Evolutionary conservation across 2,113 vertebrate species (phyloP).

Genomic region (Asarcornis scutulata): DNA sequence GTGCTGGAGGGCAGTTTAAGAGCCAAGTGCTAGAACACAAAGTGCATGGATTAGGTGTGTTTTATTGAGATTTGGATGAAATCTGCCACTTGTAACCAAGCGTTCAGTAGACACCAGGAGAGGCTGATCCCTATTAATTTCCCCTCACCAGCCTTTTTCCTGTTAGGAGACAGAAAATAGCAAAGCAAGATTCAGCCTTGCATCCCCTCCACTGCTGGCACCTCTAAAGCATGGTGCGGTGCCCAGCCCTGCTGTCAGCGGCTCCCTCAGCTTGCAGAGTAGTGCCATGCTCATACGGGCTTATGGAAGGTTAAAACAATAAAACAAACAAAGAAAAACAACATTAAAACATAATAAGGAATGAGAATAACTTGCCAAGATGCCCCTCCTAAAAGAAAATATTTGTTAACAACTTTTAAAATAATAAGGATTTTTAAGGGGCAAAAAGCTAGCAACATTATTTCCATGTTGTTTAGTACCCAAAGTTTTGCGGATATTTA

Average conservation of each 20-base stretch:
- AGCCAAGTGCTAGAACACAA: not conserved
- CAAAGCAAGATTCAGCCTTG: not conserved
- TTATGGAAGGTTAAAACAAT: not conserved
- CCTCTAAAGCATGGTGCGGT: rapidly evolving
- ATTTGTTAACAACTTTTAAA: not conserved
- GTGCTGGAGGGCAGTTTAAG: not conserved
- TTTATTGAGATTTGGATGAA: not conserved
- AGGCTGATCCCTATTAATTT: not conserved
- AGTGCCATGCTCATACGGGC: not conserved
- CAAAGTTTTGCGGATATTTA: not conserved
- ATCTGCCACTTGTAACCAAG: not conserved
- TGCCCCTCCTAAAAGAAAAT: not conserved
- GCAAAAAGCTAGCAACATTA: not conserved
- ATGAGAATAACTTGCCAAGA: not conserved
- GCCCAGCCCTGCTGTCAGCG: not conserved
- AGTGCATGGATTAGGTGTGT: not conserved
- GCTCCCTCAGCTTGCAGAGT: not conserved
- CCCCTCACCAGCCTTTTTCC: not conserved
- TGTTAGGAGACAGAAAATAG: not conserved
- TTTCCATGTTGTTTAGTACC: not conserved
- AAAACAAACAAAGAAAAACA: not conserved
- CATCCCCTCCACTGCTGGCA: not conserved
- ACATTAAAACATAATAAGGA: not conserved
- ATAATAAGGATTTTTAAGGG: not conserved
- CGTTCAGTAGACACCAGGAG: not conserved